phyloP scores from a whole-genome alignment of 2,113 vertebrate genomes.

The Neoarius graeffei region DNA sequence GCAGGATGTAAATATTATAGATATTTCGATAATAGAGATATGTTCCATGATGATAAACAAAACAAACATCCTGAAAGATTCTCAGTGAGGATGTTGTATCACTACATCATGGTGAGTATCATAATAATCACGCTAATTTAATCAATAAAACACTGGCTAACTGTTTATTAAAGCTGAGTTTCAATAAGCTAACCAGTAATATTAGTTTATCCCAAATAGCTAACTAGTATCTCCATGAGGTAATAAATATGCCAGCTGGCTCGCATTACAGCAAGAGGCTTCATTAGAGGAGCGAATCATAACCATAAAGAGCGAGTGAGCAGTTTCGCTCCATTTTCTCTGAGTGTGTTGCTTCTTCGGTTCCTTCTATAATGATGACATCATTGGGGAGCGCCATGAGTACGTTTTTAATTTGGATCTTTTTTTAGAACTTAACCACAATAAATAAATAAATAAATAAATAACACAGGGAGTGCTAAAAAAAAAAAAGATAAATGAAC shows the following conservation, averaged over 20 bases:
- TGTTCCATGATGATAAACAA: not conserved
- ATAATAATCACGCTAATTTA: not conserved
- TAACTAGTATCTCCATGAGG: not conserved
- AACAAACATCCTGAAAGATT: not conserved
- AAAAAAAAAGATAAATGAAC: slow-evolving; percentile 50
- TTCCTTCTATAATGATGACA: not conserved
- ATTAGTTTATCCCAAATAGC: not conserved
- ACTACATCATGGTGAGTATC: too few species aligned
- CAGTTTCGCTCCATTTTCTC: slow-evolving; percentile 10
- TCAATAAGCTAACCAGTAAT: not conserved
- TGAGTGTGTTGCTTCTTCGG: not conserved
- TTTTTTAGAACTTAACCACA: not conserved
- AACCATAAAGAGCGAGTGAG: slow-evolving; percentile 44
- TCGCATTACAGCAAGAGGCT: not conserved
- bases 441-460: slow-evolving; percentile 53
- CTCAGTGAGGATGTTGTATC: not conserved
- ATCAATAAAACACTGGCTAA: not conserved
- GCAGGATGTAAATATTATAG: not conserved
- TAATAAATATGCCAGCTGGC: not conserved
- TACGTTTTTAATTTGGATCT: not conserved
- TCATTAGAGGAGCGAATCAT: slow-evolving; percentile 6
- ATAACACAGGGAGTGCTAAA: slow-evolving; percentile 73
- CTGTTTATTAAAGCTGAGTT: not conserved
- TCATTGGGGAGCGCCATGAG: not conserved
- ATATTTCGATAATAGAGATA: too few species aligned